Evolutionary conservation across 2,113 vertebrate species (phyloP).

Genomic region (Mandrillus leucophaeus): DNA sequence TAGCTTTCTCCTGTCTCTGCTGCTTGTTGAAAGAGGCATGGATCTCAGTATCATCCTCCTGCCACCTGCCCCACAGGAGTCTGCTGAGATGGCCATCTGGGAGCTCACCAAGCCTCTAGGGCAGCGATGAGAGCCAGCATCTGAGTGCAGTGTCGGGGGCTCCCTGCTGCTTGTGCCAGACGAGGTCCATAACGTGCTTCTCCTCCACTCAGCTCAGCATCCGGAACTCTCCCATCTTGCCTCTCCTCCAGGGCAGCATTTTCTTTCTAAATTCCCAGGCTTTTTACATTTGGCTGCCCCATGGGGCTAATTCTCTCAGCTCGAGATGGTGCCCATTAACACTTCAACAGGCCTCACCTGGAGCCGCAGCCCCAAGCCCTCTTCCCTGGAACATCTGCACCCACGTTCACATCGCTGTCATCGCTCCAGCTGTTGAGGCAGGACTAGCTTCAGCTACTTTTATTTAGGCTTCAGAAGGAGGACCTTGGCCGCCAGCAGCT

Average conservation of each 20-base stretch:
- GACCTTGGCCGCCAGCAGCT: neutral
- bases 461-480: neutral
- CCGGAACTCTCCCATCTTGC: neutral
- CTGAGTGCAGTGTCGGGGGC: neutral
- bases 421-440: neutral
- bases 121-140: neutral
- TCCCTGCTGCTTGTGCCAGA: neutral
- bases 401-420: neutral
- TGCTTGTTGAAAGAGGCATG: neutral
- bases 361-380: neutral
- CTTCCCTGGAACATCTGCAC: neutral
- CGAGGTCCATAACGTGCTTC: neutral
- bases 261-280: neutral
- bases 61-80: rapidly evolving
- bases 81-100: neutral
- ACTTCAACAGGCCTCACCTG: neutral
- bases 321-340: neutral
- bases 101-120: neutral
- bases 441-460: neutral
- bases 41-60: rapidly evolving
- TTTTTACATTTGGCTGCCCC: neutral
- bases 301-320: neutral
- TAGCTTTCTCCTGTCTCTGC: neutral
- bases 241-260: rapidly evolving
- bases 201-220: neutral